Percentiles rank a stretch among this genome's conserved stretches.
phyloP scores from a whole-genome alignment of 2,797 vertebrate genomes.

The Buphagus erythrorhynchus region DNA sequence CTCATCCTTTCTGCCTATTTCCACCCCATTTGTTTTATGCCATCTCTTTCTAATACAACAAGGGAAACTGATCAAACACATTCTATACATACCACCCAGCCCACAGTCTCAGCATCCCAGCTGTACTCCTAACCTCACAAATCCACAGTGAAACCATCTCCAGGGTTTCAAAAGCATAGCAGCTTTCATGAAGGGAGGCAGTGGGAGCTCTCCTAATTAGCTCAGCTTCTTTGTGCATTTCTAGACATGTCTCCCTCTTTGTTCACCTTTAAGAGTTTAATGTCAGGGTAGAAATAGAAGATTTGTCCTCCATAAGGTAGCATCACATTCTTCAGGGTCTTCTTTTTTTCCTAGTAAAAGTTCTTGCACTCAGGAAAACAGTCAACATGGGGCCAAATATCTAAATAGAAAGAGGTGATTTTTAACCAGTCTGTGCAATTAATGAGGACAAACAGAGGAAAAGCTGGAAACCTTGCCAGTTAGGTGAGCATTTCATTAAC shows the following conservation, averaged over 20 bases:
- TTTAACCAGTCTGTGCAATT: background rate
- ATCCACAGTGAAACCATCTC: constrained; percentile 70
- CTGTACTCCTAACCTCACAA: constrained; percentile 74
- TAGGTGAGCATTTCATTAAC: background rate
- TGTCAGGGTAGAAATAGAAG: background rate
- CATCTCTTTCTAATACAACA: constrained; percentile 67
- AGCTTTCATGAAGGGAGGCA: constrained; percentile 60
- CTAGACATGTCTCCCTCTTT: constrained; percentile 37
- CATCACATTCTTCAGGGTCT: background rate
- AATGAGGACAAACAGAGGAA: background rate
- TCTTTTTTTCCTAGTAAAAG: background rate
- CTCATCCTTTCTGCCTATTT: constrained; percentile 61
- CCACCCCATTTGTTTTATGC: constrained; percentile 61
- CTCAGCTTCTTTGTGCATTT: constrained; percentile 32
- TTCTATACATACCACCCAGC: constrained; percentile 77
- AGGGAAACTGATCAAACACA: constrained; percentile 81
- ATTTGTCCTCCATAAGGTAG: background rate
- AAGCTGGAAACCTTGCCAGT: background rate
- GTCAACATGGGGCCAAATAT: background rate
- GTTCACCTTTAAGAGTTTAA: constrained; percentile 37
- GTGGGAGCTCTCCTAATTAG: constrained; percentile 58
- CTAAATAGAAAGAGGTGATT: background rate
- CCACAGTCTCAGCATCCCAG: constrained; percentile 76
- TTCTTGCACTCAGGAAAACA: background rate
- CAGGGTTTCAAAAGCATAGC: constrained; percentile 68